Percentiles rank a stretch among this genome's conserved stretches.
phyloP scores from a whole-genome alignment of 2,113 vertebrate genomes.

The Myrmophylax atrothorax region DNA sequence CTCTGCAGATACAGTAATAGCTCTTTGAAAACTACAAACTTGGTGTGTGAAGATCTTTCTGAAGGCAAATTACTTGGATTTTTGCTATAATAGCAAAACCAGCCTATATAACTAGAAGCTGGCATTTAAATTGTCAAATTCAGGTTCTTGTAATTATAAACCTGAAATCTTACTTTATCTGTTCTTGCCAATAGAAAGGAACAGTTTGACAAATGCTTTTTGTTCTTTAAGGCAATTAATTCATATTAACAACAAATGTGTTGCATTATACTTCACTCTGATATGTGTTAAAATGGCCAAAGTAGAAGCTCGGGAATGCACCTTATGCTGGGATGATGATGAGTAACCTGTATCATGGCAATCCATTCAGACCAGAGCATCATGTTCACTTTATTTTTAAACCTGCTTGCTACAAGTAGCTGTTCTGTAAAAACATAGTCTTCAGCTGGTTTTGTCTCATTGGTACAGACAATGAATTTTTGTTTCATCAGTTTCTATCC shows the following conservation, averaged over 20 bases:
- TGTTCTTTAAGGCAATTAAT: background rate
- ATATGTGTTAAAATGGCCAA: background rate
- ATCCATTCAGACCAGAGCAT: background rate
- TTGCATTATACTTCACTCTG: background rate
- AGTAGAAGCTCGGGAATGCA: background rate
- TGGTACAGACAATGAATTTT: conserved; percentile 26
- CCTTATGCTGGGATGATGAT: background rate
- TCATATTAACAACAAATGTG: background rate
- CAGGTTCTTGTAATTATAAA: background rate
- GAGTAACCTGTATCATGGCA: background rate
- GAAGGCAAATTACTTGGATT: background rate
- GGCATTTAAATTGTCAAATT: background rate
- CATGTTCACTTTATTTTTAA: background rate
- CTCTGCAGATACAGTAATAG: background rate
- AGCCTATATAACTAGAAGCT: background rate
- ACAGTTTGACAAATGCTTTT: background rate
- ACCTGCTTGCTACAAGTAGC: background rate
- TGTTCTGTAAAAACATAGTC: background rate
- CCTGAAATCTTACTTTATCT: background rate
- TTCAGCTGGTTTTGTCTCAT: conserved; percentile 30
- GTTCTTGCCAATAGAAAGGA: background rate
- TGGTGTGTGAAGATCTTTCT: background rate
- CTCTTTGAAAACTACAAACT: background rate
- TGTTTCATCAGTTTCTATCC: conserved; percentile 3
- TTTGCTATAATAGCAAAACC: background rate